Conservation (phyloP, 2,797 vertebrate genomes). For the Toxotes lorentzi region DNA sequence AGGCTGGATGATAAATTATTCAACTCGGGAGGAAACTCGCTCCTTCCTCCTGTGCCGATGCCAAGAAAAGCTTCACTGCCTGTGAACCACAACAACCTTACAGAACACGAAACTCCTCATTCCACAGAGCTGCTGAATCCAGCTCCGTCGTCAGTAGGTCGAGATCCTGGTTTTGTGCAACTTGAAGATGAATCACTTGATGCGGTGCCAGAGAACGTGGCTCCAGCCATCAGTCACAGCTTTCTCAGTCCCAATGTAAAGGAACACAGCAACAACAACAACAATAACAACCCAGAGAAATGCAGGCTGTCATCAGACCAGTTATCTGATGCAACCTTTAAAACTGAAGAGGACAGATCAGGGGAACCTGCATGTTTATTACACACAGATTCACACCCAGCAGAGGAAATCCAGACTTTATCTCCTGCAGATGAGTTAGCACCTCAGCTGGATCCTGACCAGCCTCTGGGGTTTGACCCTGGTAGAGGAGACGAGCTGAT, state of each 20-base stretch:
- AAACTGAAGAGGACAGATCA: neutral
- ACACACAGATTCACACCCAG: neutral
- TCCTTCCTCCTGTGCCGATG: slow-evolving; percentile 31
- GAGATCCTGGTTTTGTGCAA: neutral
- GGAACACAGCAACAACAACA: slow-evolving; percentile 64
- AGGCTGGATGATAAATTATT: slow-evolving; percentile 58
- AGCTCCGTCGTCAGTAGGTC: neutral
- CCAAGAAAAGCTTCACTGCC: slow-evolving; percentile 24
- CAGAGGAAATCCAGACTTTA: neutral
- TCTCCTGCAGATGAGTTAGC: neutral
- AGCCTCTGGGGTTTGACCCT: slow-evolving; percentile 38
- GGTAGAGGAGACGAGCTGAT: neutral
- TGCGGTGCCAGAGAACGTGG: slow-evolving; percentile 7
- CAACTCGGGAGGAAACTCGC: slow-evolving; percentile 63
- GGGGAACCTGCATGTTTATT: neutral
- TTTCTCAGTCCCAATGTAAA: slow-evolving; percentile 35
- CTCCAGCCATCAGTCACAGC: neutral
- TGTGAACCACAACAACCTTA: neutral
- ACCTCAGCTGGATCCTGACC: neutral
- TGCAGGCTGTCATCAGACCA: rapidly evolving
- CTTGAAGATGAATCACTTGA: neutral
- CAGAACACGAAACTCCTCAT: neutral
- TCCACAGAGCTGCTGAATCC: neutral
- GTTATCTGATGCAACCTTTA: rapidly evolving
- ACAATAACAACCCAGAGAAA: slow-evolving; percentile 1